Evolutionary conservation across 2,888 invertebrate species (phyloP).

Genomic region (Parascotia fuliginaria): DNA sequence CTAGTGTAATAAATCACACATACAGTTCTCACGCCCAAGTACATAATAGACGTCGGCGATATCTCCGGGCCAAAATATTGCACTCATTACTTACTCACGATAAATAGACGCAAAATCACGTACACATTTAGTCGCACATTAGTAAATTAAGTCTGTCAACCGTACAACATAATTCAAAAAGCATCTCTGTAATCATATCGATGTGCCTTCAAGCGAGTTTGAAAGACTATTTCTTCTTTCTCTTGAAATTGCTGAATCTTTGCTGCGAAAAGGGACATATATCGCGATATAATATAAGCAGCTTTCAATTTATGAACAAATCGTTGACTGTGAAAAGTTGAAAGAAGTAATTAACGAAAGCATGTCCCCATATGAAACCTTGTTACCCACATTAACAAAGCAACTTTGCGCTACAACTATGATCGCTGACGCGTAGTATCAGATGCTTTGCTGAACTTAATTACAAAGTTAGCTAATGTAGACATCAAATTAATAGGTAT

Average conservation of each 20-base stretch:
- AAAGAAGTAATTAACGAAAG: slow-evolving; percentile 42
- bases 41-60: slow-evolving; percentile 27
- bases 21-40: slow-evolving; percentile 4
- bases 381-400: slow-evolving; percentile 58
- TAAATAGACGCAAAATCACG: slow-evolving; percentile 57
- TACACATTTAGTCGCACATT: slow-evolving; percentile 37
- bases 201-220: slow-evolving; percentile 26
- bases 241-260: slow-evolving; percentile 14
- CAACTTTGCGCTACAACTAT: slow-evolving; percentile 53
- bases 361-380: slow-evolving; percentile 40
- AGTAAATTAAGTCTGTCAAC: slow-evolving; percentile 35
- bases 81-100: slow-evolving; percentile 55
- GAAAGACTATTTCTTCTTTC: slow-evolving; percentile 23
- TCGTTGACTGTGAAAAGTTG: slow-evolving; percentile 35
- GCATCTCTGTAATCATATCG: slow-evolving; percentile 28
- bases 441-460: slow-evolving; percentile 42
- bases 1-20: slow-evolving; percentile 1
- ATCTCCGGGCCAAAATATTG: slow-evolving; percentile 50
- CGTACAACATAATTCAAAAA: slow-evolving; percentile 23
- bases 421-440: slow-evolving; percentile 28
- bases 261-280: slow-evolving; percentile 34
- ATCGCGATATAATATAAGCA: slow-evolving; percentile 47
- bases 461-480: slow-evolving; percentile 48
- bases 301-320: slow-evolving; percentile 60
- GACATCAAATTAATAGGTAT: slow-evolving; percentile 7